Conservation (phyloP, 2,888 invertebrate species). For the Herminia tarsipennalis region DNA sequence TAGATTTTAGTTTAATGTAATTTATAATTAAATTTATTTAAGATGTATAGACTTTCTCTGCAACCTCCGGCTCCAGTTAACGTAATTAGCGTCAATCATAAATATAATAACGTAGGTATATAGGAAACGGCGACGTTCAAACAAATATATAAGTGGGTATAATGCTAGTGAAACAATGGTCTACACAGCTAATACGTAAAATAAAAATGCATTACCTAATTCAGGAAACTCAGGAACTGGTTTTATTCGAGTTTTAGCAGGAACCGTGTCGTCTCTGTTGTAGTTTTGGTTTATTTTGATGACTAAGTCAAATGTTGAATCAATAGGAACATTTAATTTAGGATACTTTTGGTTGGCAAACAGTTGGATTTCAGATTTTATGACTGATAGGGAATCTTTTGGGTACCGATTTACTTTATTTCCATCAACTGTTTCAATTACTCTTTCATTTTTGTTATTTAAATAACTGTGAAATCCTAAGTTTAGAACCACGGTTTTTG, state of each 20-base stretch:
- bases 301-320: conserved; percentile 53
- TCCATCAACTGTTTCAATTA: conserved; percentile 52
- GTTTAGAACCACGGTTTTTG: conserved; percentile 40
- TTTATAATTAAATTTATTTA: no score
- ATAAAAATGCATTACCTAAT: not conserved
- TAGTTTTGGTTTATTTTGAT: conserved; percentile 47
- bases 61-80: no score
- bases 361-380: conserved; percentile 51
- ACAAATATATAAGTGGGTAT: no score
- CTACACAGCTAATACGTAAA: no score
- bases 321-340: conserved; percentile 56
- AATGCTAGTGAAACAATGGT: no score
- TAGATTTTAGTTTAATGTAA: no score
- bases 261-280: not conserved
- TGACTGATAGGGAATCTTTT: conserved; percentile 48
- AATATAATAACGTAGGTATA: no score
- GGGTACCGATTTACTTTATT: conserved; percentile 28
- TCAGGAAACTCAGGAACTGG: not conserved
- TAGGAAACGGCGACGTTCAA: no score
- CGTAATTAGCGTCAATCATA: no score
- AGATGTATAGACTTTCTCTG: no score
- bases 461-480: conserved; percentile 60
- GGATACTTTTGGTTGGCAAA: conserved; percentile 37
- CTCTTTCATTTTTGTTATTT: conserved; percentile 53
- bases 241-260: conserved; percentile 9